These are phyloP conservation scores for Drosophila pseudoananassae DNA, from an alignment of 1,140 invertebrate species.

Conservation along the genomic window DNA sequence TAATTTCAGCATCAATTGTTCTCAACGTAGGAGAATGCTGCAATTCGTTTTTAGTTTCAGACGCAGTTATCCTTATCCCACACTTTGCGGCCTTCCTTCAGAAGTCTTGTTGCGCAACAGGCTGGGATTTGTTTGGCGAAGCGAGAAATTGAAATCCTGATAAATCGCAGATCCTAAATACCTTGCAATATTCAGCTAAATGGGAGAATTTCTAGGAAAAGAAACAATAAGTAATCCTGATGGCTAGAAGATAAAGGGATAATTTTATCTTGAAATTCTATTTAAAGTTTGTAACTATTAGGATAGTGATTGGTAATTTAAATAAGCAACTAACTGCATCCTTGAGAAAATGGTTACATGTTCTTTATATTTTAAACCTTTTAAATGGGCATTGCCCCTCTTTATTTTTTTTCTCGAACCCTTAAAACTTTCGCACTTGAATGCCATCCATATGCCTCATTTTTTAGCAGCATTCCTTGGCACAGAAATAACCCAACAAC, in stretches of 20 bases:
- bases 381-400: not conserved
- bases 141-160: conserved; percentile 53
- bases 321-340: no score
- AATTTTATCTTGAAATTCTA: not conserved
- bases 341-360: no score
- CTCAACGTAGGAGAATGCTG: conserved; percentile 3
- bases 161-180: conserved; percentile 35
- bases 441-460: conserved; percentile 52
- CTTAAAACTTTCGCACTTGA: conserved; percentile 45
- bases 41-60: conserved; percentile 64
- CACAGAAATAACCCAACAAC: conserved; percentile 33
- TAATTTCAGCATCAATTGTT: conserved; percentile 61
- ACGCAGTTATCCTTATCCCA: conserved; percentile 27
- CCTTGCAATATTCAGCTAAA: conserved; percentile 14
- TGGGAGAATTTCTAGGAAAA: conserved; percentile 21
- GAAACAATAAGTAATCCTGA: not conserved
- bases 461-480: conserved; percentile 36
- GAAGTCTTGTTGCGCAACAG: conserved; percentile 61
- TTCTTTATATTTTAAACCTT: not conserved
- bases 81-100: conserved; percentile 49
- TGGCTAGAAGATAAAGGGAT: not conserved
- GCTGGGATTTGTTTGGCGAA: conserved; percentile 39
- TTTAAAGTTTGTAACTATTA: not conserved
- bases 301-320: no score
- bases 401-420: not conserved